Percentiles rank a stretch among this genome's conserved stretches.
phyloP scores from a whole-genome alignment of 2,888 invertebrate species.

The Cataglyphis albicans region DNA sequence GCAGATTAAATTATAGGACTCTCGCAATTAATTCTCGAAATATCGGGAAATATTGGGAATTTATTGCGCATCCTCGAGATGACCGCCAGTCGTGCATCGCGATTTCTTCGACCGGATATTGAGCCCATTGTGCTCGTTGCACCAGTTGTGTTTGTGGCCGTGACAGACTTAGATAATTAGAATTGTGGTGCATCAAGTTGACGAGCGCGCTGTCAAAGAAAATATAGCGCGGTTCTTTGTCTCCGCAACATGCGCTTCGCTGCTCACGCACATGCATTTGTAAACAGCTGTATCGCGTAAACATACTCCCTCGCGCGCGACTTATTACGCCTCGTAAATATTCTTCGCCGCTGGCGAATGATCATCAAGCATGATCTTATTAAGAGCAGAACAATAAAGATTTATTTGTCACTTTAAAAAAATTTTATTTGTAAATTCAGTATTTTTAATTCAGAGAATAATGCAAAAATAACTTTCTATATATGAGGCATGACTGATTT shows the following conservation, averaged over 20 bases:
- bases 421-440: background rate
- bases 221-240: constrained; percentile 20
- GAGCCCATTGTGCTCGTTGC: constrained; percentile 53
- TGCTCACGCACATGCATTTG: background rate
- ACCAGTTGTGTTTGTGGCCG: constrained; percentile 49
- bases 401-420: background rate
- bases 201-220: constrained; percentile 16
- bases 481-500: background rate
- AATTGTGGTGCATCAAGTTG: constrained; percentile 12
- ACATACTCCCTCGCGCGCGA: constrained; percentile 2
- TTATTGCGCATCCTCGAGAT: constrained; percentile 21
- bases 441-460: background rate
- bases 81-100: background rate
- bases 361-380: background rate
- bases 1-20: background rate
- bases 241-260: constrained; percentile 2
- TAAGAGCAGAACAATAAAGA: background rate
- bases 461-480: constrained; percentile 11
- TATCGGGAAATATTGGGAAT: background rate
- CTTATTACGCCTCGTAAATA: constrained; percentile 29
- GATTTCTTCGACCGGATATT: constrained; percentile 51
- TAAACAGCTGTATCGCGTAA: constrained; percentile 33
- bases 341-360: constrained; percentile 9
- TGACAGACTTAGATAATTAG: constrained; percentile 56
- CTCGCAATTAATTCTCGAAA: background rate